Evolutionary conservation across 2,888 invertebrate species (phyloP).

Genomic region (Anoplius nigerrimus): DNA sequence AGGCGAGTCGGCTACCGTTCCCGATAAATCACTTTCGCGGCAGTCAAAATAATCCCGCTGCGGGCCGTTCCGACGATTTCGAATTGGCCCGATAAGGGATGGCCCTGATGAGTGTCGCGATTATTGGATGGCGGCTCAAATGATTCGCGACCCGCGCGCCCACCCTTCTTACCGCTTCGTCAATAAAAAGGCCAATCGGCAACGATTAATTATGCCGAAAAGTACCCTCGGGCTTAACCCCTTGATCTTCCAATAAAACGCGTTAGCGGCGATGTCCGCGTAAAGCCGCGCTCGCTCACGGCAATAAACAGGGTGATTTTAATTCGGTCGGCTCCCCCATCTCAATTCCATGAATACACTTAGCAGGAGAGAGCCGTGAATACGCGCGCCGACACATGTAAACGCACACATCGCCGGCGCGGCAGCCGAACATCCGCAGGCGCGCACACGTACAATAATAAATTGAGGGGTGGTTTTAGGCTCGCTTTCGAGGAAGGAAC

Average conservation of each 20-base stretch:
- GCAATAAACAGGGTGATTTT: constrained; percentile 66
- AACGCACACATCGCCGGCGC: not conserved
- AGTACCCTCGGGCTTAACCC: not conserved
- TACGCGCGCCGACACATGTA: constrained; percentile 8
- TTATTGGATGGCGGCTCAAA: no score
- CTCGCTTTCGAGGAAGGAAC: constrained; percentile 39
- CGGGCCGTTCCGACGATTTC: no score
- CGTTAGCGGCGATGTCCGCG: not conserved
- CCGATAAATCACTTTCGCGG: no score
- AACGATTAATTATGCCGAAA: not conserved
- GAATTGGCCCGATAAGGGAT: no score
- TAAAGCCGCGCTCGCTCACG: constrained; percentile 7
- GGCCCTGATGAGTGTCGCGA: no score
- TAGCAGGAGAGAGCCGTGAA: constrained; percentile 1
- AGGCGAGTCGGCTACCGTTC: no score
- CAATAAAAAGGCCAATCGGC: no score
- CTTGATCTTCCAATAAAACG: constrained; percentile 26
- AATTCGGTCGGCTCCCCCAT: constrained; percentile 59
- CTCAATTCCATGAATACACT: constrained; percentile 62
- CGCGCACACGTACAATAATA: not conserved
- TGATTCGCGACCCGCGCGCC: no score
- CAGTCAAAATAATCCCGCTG: no score
- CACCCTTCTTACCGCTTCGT: no score
- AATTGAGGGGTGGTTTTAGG: constrained; percentile 13
- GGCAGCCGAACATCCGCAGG: not conserved